A percentile compares a stretch with the other conserved stretches of the same genome.
phyloP scores from a whole-genome alignment of 2,888 invertebrate species.

The Leptogaster cylindrica region DNA sequence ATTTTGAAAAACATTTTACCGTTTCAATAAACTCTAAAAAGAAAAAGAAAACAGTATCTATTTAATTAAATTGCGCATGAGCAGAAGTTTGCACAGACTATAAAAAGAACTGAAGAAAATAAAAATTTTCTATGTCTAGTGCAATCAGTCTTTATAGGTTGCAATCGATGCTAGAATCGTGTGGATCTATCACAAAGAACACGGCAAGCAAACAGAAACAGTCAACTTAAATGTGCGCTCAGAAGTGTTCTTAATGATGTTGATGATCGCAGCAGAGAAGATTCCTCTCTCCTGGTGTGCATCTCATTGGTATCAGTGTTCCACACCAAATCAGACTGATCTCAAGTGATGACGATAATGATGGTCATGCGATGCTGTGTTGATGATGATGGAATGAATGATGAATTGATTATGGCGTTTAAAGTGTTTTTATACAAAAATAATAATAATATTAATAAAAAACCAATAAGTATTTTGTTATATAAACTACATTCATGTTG shows the following conservation, averaged over 20 bases:
- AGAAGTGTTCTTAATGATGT: slow-evolving; percentile 30
- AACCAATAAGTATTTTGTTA: slow-evolving; percentile 19
- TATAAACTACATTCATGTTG: slow-evolving; percentile 20
- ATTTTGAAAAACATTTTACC: no score
- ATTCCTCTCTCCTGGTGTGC: slow-evolving; percentile 3
- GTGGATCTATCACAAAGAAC: no score
- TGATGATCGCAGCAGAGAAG: slow-evolving; percentile 16
- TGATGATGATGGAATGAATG: slow-evolving; percentile 35
- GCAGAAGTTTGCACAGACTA: no score
- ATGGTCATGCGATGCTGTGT: slow-evolving; percentile 24
- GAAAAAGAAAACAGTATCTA: no score
- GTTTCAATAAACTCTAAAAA: no score
- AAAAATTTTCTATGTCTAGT: no score
- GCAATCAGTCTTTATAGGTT: no score
- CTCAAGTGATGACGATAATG: slow-evolving; percentile 36
- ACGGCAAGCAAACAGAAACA: slow-evolving; percentile 23
- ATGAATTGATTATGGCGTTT: slow-evolving; percentile 34
- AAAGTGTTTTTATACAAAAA: slow-evolving; percentile 31
- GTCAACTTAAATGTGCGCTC: slow-evolving; percentile 6
- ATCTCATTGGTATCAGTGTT: not conserved
- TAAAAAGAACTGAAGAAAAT: no score
- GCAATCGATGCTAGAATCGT: no score
- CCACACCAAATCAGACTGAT: not conserved
- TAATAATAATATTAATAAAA: slow-evolving; percentile 3
- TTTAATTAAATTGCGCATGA: no score